Evolutionary conservation across 2,888 invertebrate genomes (phyloP), one percentile per base, ranked within the genome.

Genomic region (Chymomyza procnemis): DNA sequence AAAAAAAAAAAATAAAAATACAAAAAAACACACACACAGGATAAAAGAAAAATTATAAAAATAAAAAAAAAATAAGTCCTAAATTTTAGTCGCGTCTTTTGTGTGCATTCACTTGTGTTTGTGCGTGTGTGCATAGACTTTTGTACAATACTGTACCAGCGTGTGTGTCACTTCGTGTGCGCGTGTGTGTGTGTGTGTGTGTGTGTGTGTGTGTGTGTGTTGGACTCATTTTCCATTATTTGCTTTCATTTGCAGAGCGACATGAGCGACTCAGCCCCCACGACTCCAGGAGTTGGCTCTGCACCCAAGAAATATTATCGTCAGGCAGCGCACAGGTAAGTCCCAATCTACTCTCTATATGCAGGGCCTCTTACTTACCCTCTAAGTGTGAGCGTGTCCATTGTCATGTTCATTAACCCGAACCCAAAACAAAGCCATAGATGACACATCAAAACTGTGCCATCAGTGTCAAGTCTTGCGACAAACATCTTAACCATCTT

Each of bases 321-420:
- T 41, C 90, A 90, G 72, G 90, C 91, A 22, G 89, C 90, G 26
- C 91, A 91, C 71, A 89, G 91, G 91, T 91, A 71, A 90, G 91
- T 89, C 16, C 19, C 19, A 60, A 4, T 22, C 22, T 34, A 34
- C 9, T 12, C 4, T 34, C 1, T 3, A 34, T 12, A 41, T 12
- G 26, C 8, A 26, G 26, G 26, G 8, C 34, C 3, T 41, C 9
- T 41, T 41, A 5, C 2, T 9, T 41, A 41, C 34, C 9, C 34
- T 9, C 12, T 12, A 41, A 41, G 34, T 3, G 12, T 12, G 2
- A 41, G 34, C 12, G 34, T 12, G 12, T 41, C 9, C 34, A 26
- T 26, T 26, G 26, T 26, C 26, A 26, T 26, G 26, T 26, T 41
- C 34, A 41, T 41, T 41, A 41, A 41, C 9, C 34, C 2, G 34